Evolutionary conservation across 2,113 vertebrate genomes (phyloP), one percentile per base, ranked within the genome.

Genomic region (Lonchura striata): DNA sequence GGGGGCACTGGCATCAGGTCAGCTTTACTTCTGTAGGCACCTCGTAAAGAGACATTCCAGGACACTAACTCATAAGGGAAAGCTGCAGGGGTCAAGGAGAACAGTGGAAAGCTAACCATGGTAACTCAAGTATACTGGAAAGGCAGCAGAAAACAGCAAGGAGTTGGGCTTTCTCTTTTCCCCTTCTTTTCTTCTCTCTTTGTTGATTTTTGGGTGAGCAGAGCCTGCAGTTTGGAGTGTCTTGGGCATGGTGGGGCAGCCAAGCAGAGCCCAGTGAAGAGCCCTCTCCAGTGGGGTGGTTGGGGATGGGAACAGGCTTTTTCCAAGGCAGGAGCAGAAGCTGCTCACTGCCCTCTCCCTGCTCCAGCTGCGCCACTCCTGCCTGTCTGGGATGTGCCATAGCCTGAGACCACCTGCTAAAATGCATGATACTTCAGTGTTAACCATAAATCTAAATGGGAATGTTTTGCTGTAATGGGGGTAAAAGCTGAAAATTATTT

Each of bases 31-130:
- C 97, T 97, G 94, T 77, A 98, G 97, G 97, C 98, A 98, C 98
- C 98, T 98, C 96, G 95, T 98, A 98, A 98, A 98, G 98, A 98
- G 98, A 97, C 98, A 98, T 98, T 98, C 98, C 98, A 95, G 98
- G 98, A 98, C 98, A 98, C 97, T 96, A 96, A 91, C 97, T 98
- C 98, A 98, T 97, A 97, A 98, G 97, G 97, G 97, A 97, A 97
- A 97, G 92, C 97, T 88, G 95, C 94, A 92, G 98, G 98, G 97
- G 98, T 97, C 97, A 97, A 78, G 17, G 60, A 85, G 95, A 97
- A 95, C 97, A 95, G 96, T 86, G 95, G 95, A 95, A 95, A 96
- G 89, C 74, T 77, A 97, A 91, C 98, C 98, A 97, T 98, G 98
- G 98, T 95, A 95, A 90, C 97, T 96, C 69, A 47, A 87, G 31